These are phyloP conservation scores for Cotesia typhae DNA, from an alignment of 1,140 invertebrate species.

Conservation along the genomic window DNA sequence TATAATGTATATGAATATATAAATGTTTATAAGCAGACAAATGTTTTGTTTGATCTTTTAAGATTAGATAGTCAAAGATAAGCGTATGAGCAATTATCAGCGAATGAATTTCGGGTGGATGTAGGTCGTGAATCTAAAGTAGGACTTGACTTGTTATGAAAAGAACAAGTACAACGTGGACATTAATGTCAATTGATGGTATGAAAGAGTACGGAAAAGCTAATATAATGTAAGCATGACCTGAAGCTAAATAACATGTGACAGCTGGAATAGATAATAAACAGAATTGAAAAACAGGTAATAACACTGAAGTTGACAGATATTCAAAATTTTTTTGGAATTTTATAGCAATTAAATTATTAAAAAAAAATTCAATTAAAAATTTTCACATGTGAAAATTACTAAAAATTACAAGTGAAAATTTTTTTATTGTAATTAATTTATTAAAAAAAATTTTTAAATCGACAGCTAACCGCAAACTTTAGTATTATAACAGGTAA, in stretches of 20 bases:
- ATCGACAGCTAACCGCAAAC: no score
- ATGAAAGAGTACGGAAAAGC: constrained; percentile 31
- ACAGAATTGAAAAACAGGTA: constrained; percentile 18
- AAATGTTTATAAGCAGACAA: background rate
- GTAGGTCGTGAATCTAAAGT: constrained; percentile 25
- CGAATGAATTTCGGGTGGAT: constrained; percentile 27
- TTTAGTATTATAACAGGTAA: background rate
- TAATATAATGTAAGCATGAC: constrained; percentile 38
- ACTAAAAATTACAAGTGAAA: no score
- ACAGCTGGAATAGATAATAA: constrained; percentile 37
- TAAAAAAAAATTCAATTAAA: no score
- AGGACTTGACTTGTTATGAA: constrained; percentile 12
- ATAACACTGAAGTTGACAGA: constrained; percentile 5
- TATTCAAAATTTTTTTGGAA: no score
- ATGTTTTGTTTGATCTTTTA: background rate
- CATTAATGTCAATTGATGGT: constrained; percentile 39
- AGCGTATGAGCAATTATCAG: constrained; percentile 1
- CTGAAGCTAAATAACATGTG: constrained; percentile 37
- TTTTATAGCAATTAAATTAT: no score
- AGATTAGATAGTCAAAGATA: constrained; percentile 3
- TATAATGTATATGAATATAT: no score
- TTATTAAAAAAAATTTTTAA: no score
- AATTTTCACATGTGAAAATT: no score
- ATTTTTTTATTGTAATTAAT: no score
- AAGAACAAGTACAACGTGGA: constrained; percentile 23